Base-by-base conservation (phyloP, 2,888 invertebrate genomes). In the Asteroscopus sphinx region DNA sequence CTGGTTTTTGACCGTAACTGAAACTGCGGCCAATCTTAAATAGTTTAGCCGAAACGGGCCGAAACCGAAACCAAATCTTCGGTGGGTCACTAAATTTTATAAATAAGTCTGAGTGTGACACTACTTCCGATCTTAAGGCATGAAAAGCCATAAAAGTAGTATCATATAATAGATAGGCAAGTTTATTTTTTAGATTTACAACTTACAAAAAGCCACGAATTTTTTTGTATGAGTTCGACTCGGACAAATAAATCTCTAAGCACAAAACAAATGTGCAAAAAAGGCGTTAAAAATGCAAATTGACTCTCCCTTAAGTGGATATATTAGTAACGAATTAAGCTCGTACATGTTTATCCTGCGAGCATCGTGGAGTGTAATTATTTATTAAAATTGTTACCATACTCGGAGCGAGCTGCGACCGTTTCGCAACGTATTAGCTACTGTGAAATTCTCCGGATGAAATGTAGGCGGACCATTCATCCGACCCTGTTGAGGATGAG, bases 371-470 rank as follows among this genome's bases (percentile, higher is more conserved):
- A 78, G 80, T 79, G 83, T 91, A 90, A 91, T 91, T 91, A 92
- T 89, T 91, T 91, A 92, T 91, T 92, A 91, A 92, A 91, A 89
- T 89, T 85, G 86, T 86, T 88, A 72, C 86, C 85, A 83, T 84
- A 82, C 85, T 82, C 80, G 54, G 71, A 58, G 73, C 77, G 77
- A 79, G 76, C 68, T 64, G 76, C 76, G 66, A 74, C 77, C 72
- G 76, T 72, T 77, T 76, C 79, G 60, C 70, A 68, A 67, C 80
- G 77, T 68, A 74, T 76, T 79, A 79, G 80, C 79, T 82, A 60
- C 79, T 78, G 80, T 77, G 77, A 82, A 83, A 83, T 83, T 80
- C 79, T 76, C 79, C 64, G 73, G 61, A 65, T 76, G 68, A 59
- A 74, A 76, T 77, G 80, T 82, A 80, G 73, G 74, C 67, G 77